A percentile compares a stretch with the other conserved stretches of the same genome.
phyloP scores from a whole-genome alignment of 2,797 vertebrate species.

The Tragopan temminckii region DNA sequence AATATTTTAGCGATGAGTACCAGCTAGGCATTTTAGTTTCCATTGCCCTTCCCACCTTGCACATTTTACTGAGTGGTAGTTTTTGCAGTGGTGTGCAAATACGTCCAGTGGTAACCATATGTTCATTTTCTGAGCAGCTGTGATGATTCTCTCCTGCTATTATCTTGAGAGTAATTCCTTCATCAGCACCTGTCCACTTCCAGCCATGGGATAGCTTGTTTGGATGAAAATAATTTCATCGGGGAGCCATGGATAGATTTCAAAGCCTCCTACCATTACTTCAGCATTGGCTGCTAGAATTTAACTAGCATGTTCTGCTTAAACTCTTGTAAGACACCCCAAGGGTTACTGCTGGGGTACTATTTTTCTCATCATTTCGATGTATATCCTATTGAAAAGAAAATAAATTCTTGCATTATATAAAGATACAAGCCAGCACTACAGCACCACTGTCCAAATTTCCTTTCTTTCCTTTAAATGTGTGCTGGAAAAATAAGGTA shows the following conservation, averaged over 20 bases:
- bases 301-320: not conserved
- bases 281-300: not conserved
- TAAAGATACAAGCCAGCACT: not conserved
- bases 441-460: not conserved
- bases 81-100: not conserved
- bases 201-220: constrained; percentile 57
- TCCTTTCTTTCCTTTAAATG: not conserved
- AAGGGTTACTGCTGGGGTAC: not conserved
- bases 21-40: not conserved
- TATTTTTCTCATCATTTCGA: not conserved
- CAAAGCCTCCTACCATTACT: constrained; percentile 20
- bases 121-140: not conserved
- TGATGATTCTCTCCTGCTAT: not conserved
- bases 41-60: not conserved
- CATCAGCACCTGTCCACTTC: not conserved
- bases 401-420: not conserved
- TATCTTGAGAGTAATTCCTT: not conserved
- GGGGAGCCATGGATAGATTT: constrained; percentile 68
- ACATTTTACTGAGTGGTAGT: not conserved
- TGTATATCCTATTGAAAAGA: not conserved
- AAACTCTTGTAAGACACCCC: not conserved
- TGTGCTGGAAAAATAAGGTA: not conserved
- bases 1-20: not conserved
- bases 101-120: not conserved
- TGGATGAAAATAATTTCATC: not conserved